Conservation (phyloP, 2,113 vertebrate species). For the Hemiprocne comata region DNA sequence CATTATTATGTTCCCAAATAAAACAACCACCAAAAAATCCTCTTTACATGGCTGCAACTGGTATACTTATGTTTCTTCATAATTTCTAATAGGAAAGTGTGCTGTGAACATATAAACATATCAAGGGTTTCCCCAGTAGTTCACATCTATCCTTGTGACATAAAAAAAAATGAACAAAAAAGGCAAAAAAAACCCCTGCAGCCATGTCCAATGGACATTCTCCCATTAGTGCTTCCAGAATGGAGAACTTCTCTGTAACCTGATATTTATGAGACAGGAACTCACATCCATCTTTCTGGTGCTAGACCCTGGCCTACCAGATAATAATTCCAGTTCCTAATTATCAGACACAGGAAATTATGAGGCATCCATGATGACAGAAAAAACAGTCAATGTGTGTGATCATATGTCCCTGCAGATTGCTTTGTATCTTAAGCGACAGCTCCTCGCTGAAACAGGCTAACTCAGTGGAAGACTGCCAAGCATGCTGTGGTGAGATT, state of each 20-base stretch:
- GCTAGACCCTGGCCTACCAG: constrained; percentile 41
- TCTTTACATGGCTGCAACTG: background rate
- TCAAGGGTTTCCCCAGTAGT: background rate
- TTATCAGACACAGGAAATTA: constrained; percentile 55
- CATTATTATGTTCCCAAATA: background rate
- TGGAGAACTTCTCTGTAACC: background rate
- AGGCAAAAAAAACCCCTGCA: background rate
- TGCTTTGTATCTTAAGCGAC: constrained; percentile 71
- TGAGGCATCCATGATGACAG: constrained; percentile 69
- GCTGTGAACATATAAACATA: background rate
- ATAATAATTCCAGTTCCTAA: constrained; percentile 54
- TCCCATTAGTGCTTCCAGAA: background rate
- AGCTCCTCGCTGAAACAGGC: constrained; percentile 64
- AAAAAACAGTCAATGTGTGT: constrained; percentile 64
- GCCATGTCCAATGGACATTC: background rate
- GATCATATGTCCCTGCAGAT: constrained; percentile 71
- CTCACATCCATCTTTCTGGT: background rate
- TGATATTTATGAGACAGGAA: background rate
- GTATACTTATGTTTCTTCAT: background rate
- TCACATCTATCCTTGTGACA: background rate
- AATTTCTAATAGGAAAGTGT: background rate
- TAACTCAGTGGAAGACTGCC: constrained; percentile 69
- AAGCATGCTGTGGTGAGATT: constrained; percentile 62
- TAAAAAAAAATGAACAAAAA: background rate
- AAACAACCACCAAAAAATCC: background rate